phyloP scores from a whole-genome alignment of 2,888 invertebrate species.

The Troides aeacus region DNA sequence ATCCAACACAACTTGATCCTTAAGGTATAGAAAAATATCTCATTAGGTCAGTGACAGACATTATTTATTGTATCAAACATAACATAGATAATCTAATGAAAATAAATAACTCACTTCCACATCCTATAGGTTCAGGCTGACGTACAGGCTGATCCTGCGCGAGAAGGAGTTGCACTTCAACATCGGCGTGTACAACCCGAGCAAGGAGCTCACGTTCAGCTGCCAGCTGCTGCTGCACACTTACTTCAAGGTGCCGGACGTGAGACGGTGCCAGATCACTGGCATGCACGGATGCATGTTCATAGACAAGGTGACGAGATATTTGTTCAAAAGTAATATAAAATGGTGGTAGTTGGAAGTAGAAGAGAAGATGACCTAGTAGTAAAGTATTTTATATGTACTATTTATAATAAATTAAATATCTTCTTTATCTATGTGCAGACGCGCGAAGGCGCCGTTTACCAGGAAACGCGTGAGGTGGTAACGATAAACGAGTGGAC shows the following conservation, averaged over 20 bases:
- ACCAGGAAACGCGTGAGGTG: slow-evolving; percentile 94
- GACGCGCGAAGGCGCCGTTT: slow-evolving; percentile 91
- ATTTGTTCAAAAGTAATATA: no score
- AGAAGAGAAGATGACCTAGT: no score
- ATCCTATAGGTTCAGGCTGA: slow-evolving; percentile 88
- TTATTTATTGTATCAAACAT: no score
- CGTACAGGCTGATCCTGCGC: slow-evolving; percentile 93
- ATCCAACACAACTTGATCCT: no score
- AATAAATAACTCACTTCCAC: no score
- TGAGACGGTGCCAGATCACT: slow-evolving; percentile 93
- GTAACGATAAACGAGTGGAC: slow-evolving; percentile 96
- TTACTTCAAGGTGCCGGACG: slow-evolving; percentile 97
- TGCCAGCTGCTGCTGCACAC: slow-evolving; percentile 97
- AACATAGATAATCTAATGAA: no score
- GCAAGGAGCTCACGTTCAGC: slow-evolving; percentile 93
- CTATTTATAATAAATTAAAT: no score
- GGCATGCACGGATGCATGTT: slow-evolving; percentile 95
- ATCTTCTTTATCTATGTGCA: slow-evolving; percentile 44
- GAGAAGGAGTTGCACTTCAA: slow-evolving; percentile 96
- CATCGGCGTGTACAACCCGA: slow-evolving; percentile 95
- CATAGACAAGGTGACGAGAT: slow-evolving; percentile 86
- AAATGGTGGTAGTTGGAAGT: no score
- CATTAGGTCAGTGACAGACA: no score
- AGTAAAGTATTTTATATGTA: no score
- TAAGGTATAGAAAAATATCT: no score